A percentile compares a stretch with the other conserved stretches of the same genome.
phyloP scores from a whole-genome alignment of 64 coral and sea anemone species.

The Exaiptasia diaphana region DNA sequence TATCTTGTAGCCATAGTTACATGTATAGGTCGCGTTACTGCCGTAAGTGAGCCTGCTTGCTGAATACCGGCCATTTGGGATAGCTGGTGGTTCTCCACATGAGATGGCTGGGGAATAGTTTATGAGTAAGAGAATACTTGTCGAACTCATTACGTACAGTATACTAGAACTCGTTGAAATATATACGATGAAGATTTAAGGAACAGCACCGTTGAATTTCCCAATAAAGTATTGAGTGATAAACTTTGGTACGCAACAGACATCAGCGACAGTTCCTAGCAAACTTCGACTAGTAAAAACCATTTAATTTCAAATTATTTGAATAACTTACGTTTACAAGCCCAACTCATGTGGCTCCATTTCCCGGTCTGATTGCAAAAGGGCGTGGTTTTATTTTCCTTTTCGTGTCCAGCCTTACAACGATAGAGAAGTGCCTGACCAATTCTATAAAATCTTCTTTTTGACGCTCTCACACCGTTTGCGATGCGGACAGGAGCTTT shows the following conservation, averaged over 20 bases:
- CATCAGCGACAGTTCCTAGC: too few species aligned
- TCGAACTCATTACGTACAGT: background rate
- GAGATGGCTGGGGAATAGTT: background rate
- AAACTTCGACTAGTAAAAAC: background rate
- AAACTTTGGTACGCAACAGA: too few species aligned
- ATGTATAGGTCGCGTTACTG: slow-evolving; percentile 30
- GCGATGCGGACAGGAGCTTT: background rate
- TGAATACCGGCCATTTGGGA: background rate
- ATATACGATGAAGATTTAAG: background rate
- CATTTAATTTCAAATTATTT: background rate
- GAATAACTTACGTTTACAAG: background rate
- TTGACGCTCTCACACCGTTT: background rate
- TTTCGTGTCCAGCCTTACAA: background rate
- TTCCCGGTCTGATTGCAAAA: background rate
- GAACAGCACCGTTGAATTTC: background rate
- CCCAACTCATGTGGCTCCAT: background rate
- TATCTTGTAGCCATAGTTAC: slow-evolving; percentile 60
- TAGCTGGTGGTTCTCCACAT: slow-evolving; percentile 23
- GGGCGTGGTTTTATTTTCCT: background rate
- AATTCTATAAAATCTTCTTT: background rate
- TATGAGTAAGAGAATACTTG: background rate
- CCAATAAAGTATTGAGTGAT: background rate
- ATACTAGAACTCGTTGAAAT: background rate
- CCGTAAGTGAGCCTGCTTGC: background rate
- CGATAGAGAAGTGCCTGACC: background rate